Evolutionary conservation across 2,888 invertebrate species (phyloP).

Genomic region (Anthophora plumipes): DNA sequence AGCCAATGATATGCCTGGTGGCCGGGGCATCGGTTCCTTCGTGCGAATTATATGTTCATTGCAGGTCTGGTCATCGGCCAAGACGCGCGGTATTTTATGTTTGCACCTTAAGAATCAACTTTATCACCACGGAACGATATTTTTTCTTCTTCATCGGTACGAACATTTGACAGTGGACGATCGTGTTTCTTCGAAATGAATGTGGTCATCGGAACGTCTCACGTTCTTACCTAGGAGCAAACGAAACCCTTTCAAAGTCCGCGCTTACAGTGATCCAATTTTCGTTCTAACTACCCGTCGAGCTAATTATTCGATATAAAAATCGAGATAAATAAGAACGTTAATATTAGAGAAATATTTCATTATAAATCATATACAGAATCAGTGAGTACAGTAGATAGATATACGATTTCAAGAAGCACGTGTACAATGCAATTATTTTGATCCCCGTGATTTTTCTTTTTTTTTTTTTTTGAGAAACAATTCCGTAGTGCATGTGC

Average conservation of each 20-base stretch:
- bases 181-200: not conserved
- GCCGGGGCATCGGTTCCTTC: constrained; percentile 72
- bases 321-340: no score
- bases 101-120: constrained; percentile 17
- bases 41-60: constrained; percentile 77
- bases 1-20: constrained; percentile 72
- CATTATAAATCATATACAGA: not conserved
- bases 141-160: no score
- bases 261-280: constrained; percentile 14
- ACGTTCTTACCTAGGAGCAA: not conserved
- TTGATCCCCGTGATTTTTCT: not conserved
- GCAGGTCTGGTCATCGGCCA: constrained; percentile 73
- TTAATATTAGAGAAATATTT: no score
- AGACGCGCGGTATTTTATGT: constrained; percentile 59
- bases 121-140: not conserved
- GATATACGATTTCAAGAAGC: not conserved
- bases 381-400: not conserved
- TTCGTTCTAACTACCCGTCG: no score
- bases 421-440: not conserved
- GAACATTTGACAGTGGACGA: not conserved
- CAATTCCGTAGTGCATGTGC: not conserved
- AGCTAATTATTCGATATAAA: no score
- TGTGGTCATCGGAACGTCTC: not conserved
- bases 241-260: not conserved
- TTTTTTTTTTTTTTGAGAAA: no score